Evolutionary conservation across 1,140 invertebrate species (phyloP).

Genomic region (Pemphigus obesinymphae): DNA sequence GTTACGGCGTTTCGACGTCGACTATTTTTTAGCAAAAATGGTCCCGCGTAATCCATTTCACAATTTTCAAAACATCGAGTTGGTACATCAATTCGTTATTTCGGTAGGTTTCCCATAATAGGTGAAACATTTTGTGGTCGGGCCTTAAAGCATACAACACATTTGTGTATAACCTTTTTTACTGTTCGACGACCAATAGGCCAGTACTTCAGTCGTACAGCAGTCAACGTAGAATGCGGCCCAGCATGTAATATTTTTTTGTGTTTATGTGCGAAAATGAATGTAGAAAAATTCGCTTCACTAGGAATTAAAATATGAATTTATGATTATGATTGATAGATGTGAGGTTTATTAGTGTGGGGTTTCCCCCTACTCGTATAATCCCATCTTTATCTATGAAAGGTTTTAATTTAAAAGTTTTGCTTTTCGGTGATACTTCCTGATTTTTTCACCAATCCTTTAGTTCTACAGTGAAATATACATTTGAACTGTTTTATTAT

Average conservation of each 20-base stretch:
- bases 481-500: neutral
- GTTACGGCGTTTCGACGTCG: neutral
- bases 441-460: neutral
- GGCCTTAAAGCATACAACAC: slow-evolving; percentile 8
- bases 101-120: slow-evolving; percentile 21
- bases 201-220: slow-evolving; percentile 18
- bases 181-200: neutral
- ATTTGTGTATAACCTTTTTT: neutral
- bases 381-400: neutral
- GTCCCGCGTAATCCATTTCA: slow-evolving; percentile 12
- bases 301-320: neutral
- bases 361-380: neutral
- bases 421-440: neutral
- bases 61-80: neutral
- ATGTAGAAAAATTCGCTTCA: neutral
- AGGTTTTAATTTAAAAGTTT: neutral
- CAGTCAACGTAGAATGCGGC: neutral
- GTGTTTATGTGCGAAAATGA: slow-evolving; percentile 20
- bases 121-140: neutral
- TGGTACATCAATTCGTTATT: neutral
- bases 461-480: neutral
- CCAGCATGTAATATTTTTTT: neutral
- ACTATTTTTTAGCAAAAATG: neutral
- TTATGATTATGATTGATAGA: neutral
- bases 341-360: neutral